Conservation (phyloP, 2,797 vertebrate species). For the Peromyscus aztecus region DNA sequence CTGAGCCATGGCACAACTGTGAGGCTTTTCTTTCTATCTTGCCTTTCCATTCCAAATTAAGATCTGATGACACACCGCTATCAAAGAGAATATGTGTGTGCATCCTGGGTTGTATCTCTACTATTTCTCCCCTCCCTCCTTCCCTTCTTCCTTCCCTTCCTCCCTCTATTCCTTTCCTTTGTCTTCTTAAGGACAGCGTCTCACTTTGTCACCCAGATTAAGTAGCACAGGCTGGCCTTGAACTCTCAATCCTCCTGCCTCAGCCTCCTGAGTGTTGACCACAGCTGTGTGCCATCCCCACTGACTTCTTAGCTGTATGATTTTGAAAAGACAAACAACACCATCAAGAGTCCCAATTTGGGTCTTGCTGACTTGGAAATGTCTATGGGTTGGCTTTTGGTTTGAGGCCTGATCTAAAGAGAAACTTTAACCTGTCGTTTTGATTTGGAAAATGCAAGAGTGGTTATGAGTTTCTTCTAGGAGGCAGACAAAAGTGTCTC, state of each 20-base stretch:
- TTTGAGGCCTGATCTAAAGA: neutral
- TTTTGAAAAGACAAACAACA: slow-evolving; percentile 73
- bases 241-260: neutral
- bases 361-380: neutral
- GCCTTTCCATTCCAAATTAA: slow-evolving; percentile 84
- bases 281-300: neutral
- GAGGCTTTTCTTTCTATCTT: slow-evolving; percentile 78
- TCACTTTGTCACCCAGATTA: neutral
- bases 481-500: slow-evolving; percentile 41
- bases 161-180: neutral
- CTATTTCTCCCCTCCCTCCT: neutral
- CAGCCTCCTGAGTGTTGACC: neutral
- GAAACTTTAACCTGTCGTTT: neutral
- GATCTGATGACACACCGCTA: slow-evolving; percentile 76
- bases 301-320: slow-evolving; percentile 71
- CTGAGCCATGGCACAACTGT: slow-evolving; percentile 79
- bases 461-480: slow-evolving; percentile 62
- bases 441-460: slow-evolving; percentile 20
- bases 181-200: neutral
- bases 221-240: neutral
- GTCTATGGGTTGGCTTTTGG: neutral
- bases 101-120: slow-evolving; percentile 57
- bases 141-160: too few species aligned
- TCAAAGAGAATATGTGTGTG: slow-evolving; percentile 60
- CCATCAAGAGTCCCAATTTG: neutral